These are phyloP conservation scores for Stomatorhinus ivindoensis DNA, from an alignment of 2,113 vertebrate genomes.

Conservation along the genomic window DNA sequence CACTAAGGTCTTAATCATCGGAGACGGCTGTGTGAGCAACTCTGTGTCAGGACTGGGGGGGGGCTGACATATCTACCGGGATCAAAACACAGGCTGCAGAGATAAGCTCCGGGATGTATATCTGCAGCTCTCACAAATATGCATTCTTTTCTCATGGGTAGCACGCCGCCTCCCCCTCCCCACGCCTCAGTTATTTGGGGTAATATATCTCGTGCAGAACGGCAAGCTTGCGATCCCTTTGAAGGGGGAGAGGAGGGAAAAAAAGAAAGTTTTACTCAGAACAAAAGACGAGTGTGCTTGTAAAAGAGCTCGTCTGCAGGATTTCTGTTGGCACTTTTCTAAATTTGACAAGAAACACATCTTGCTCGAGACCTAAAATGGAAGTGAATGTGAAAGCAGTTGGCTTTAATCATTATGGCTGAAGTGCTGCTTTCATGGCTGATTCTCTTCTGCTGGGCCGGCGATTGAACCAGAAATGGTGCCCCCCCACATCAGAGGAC, in stretches of 20 bases:
- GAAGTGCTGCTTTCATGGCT: constrained; percentile 19
- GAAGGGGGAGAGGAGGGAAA: constrained; percentile 7
- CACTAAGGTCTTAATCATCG: background rate
- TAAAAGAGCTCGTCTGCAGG: constrained; percentile 8
- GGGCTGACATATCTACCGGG: background rate
- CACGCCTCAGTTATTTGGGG: constrained; percentile 14
- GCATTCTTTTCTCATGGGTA: constrained; percentile 2
- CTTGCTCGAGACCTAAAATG: constrained; percentile 10
- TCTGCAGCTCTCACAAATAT: background rate
- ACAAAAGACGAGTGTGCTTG: constrained; percentile 9
- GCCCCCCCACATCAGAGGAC: background rate
- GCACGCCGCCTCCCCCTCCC: background rate
- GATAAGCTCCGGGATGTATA: background rate
- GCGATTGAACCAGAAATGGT: background rate
- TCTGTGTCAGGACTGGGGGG: background rate
- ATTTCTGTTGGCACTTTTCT: constrained; percentile 16
- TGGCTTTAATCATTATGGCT: constrained; percentile 17
- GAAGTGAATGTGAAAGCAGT: constrained; percentile 12
- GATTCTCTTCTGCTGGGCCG: background rate
- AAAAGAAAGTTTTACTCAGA: constrained; percentile 11
- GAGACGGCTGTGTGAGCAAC: background rate
- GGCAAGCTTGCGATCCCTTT: constrained; percentile 9
- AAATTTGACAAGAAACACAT: constrained; percentile 8
- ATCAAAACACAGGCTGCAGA: constrained; percentile 5
- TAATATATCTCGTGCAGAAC: constrained; percentile 11